Evolutionary conservation across 2,797 vertebrate genomes (phyloP).

Genomic region (Cheirogaleus major): DNA sequence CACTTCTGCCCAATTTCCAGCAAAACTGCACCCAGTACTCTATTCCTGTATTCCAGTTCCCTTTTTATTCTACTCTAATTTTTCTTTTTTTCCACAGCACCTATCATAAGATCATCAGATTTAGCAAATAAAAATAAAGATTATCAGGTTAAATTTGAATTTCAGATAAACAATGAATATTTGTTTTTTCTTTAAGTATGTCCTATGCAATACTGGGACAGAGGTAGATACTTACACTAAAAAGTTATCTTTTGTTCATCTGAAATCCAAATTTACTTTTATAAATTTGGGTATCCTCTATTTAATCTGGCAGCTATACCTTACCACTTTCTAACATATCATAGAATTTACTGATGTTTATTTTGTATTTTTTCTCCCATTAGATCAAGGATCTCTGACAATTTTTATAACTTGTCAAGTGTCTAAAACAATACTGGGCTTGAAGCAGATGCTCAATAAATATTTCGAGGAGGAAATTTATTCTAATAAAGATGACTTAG

Average conservation of each 20-base stretch:
- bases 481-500: neutral
- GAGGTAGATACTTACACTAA: neutral
- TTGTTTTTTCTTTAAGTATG: neutral
- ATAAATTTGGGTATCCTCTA: neutral
- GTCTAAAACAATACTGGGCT: neutral
- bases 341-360: neutral
- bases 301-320: neutral
- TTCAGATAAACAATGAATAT: neutral
- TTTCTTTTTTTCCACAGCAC: neutral
- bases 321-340: neutral
- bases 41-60: neutral
- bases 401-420: neutral
- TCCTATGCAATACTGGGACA: neutral
- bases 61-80: neutral
- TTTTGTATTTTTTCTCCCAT: neutral
- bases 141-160: neutral
- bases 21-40: accelerated
- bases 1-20: accelerated
- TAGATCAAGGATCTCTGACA: neutral
- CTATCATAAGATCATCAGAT: neutral
- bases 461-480: neutral
- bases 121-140: neutral
- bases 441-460: neutral
- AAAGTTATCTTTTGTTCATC: neutral
- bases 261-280: neutral